Base-by-base conservation (phyloP, 2,113 vertebrate genomes). In the Nothoprocta pentlandii region DNA sequence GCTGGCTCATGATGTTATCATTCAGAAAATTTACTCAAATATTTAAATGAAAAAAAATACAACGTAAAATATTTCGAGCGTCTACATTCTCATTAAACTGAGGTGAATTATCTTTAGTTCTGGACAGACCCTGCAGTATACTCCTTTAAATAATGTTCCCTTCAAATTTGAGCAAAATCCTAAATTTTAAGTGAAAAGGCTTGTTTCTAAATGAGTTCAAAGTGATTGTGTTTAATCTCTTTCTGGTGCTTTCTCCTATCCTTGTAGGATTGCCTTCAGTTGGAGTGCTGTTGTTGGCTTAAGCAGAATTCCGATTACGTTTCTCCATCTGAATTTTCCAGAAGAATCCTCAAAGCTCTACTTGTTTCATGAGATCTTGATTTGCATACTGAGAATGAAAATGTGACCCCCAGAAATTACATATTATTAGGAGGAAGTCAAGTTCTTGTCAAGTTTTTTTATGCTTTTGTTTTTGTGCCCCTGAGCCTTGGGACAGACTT, bases 221-320 rank as follows among this genome's bases (percentile, higher is more conserved):
- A 79, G 16, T 44, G 62, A 61, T 79, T 12, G 14, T 61, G 39
- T 39, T 79, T 69, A 53, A 91, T 58, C 42, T 23, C 6, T 89
- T 85, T 70, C 64, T 36, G 8, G 41, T 8, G 49, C 12, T 49
- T 30, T 67, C n/a, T 74, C 16, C 54, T 41, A 67, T n/a, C 32
- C 23, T 73, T 22, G 44, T 1, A 64, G 13, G 69, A 32, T 39
- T 90, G 32, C 34, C 10, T 41, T 64, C 34, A 41, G 32, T 58
- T 49, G 68, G 2, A 86, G 6, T 5, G 10, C 0, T 0, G 20
- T 70, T 16, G 49, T 0, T 0, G 41, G 58, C 3, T 53, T 54
- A 46, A 76, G 39, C 0, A 26, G 47, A 78, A 87, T 79, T 64
- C 42, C 34, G 63, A 15, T 17, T 10, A 61, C 23, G 25, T 76